These are phyloP conservation scores for Lasioglossum calceatum DNA, from an alignment of 2,888 invertebrate genomes.

Conservation along the genomic window DNA sequence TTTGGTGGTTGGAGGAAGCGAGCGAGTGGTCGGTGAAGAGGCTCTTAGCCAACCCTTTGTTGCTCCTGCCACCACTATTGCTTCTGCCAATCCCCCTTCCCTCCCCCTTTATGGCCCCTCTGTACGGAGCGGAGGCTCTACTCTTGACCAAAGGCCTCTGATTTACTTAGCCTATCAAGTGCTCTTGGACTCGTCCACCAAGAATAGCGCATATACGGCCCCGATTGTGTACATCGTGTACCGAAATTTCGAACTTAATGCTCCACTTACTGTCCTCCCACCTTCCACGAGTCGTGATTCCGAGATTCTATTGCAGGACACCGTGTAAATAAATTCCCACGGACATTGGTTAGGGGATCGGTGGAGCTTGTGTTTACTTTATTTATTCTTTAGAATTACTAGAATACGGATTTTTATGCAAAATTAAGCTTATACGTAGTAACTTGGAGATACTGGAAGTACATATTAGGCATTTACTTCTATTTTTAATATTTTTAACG, in stretches of 20 bases:
- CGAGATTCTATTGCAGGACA: slow-evolving; percentile 24
- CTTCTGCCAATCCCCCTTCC: slow-evolving; percentile 27
- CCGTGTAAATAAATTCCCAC: slow-evolving; percentile 37
- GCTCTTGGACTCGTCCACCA: slow-evolving; percentile 78
- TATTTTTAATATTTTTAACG: background rate
- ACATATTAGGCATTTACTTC: background rate
- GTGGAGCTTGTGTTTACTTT: no score
- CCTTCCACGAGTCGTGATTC: slow-evolving; percentile 28
- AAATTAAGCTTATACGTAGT: background rate
- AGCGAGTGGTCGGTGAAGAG: slow-evolving; percentile 78
- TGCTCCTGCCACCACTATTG: slow-evolving; percentile 76
- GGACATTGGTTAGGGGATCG: background rate
- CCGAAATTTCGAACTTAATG: slow-evolving; percentile 64
- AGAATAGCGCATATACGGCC: slow-evolving; percentile 66
- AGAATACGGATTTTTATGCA: background rate
- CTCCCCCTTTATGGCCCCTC: slow-evolving; percentile 6
- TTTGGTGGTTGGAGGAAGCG: slow-evolving; percentile 74
- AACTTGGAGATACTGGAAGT: background rate
- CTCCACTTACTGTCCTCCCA: slow-evolving; percentile 47
- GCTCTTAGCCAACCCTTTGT: slow-evolving; percentile 83
- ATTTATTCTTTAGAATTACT: background rate
- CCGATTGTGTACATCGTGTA: slow-evolving; percentile 28
- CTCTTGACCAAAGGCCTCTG: slow-evolving; percentile 79
- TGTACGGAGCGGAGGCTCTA: slow-evolving; percentile 51
- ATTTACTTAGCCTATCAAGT: slow-evolving; percentile 82